These are phyloP conservation scores for Drosophila lacicola DNA, from an alignment of 2,888 invertebrate species.

Conservation along the genomic window DNA sequence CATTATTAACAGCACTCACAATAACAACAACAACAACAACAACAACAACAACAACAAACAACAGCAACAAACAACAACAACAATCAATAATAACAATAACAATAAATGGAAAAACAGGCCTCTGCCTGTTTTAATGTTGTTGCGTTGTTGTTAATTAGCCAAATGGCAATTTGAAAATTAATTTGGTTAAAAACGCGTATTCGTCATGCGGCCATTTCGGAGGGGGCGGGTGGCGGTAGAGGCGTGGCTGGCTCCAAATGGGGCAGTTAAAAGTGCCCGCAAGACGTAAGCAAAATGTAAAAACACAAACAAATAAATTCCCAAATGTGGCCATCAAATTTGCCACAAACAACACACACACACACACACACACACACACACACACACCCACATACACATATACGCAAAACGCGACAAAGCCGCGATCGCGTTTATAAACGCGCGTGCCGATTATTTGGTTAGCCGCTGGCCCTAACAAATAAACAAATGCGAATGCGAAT, in stretches of 20 bases:
- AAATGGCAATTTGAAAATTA: slow-evolving; percentile 59
- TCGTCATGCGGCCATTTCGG: slow-evolving; percentile 22
- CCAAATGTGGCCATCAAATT: slow-evolving; percentile 32
- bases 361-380: not conserved
- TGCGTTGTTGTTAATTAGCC: slow-evolving; percentile 63
- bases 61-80: slow-evolving; percentile 23
- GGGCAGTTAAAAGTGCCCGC: slow-evolving; percentile 22
- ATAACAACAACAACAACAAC: slow-evolving; percentile 24
- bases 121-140: slow-evolving; percentile 23
- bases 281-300: slow-evolving; percentile 36
- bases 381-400: not conserved
- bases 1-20: slow-evolving; percentile 1
- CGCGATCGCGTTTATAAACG: slow-evolving; percentile 53
- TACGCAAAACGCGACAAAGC: slow-evolving; percentile 34
- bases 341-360: slow-evolving; percentile 20
- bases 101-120: slow-evolving; percentile 40
- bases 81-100: slow-evolving; percentile 55
- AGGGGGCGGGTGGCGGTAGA: not conserved
- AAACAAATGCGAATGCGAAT: slow-evolving; percentile 34
- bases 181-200: slow-evolving; percentile 44
- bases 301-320: slow-evolving; percentile 15
- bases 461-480: slow-evolving; percentile 26
- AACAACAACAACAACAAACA: slow-evolving; percentile 11
- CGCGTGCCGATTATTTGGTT: slow-evolving; percentile 28
- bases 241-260: slow-evolving; percentile 16